phyloP scores from a whole-genome alignment of 2,888 invertebrate species.

The Blera fallax region DNA sequence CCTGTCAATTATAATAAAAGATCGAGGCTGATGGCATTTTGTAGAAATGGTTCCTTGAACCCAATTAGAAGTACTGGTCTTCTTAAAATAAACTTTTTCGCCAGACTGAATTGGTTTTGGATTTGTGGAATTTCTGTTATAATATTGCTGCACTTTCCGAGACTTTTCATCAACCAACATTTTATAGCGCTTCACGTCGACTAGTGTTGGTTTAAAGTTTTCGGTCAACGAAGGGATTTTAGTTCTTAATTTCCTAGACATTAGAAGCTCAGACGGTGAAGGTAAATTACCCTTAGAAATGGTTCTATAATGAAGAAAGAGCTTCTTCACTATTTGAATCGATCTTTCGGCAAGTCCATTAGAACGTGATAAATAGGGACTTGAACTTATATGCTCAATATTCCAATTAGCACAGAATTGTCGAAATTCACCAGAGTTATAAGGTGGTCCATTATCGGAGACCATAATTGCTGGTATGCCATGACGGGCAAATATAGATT shows the following conservation, averaged over 20 bases:
- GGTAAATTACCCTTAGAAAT: not conserved
- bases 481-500: conserved; percentile 10
- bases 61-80: not conserved
- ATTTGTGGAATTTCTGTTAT: no score
- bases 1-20: no score
- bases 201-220: not conserved
- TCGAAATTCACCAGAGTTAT: no score
- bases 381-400: not conserved
- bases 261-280: not conserved
- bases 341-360: no score
- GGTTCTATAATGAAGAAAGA: not conserved
- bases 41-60: not conserved
- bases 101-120: no score
- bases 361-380: no score
- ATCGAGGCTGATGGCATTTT: no score
- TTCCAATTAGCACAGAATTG: not conserved
- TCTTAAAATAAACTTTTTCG: no score
- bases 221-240: not conserved
- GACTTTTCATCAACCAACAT: not conserved
- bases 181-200: not conserved
- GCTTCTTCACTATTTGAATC: no score
- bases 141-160: no score
- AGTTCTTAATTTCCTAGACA: conserved; percentile 3
- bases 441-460: not conserved
- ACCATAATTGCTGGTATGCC: not conserved